Evolutionary conservation across 2,888 invertebrate species (phyloP), one percentile per base, ranked within the genome.

Genomic region (Terebella lapidaria): DNA sequence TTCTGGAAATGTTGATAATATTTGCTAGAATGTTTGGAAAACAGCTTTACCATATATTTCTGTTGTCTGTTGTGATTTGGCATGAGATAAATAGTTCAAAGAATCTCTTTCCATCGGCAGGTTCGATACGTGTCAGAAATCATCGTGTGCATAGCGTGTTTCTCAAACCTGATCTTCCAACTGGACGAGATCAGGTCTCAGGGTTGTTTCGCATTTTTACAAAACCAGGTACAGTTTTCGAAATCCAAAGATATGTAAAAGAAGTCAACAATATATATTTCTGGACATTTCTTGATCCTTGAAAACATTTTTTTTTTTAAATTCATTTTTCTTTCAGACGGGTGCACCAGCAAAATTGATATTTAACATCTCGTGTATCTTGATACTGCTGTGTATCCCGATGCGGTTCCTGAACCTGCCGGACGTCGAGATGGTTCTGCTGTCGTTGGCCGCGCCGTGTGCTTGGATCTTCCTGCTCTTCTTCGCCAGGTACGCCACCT

Each of bases 401-500:
- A 91, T 88, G 68, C 87, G 96, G 3, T 66, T 79, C 54, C 56
- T 69, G 1, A 61, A 66, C 5, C 74, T 92, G 18, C 85, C 89
- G 0, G 58, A 63, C 4, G 72, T 70, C 1, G 99, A 99, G 81
- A 97, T 96, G 79, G 90, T 92, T 0, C 87, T 97, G 55, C 83
- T 99, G 27, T 87, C 93, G 45, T 89, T 96, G 72, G 90, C 96
- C 0, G 88, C 96, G 25, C 97, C 97, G 0, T 92, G 94, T 2
- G 92, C 92, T 35, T 99, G 97, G 97, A 94, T 96, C 79, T 87
- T 95, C 49, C 86, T 97, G 25, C 94, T 99, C 89, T 99, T 99
- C 81, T 99, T 97, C 82, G 97, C 97, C 46, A 94, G 97, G 96
- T 96, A 83, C n/a, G n/a, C n/a, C n/a, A n/a, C n/a, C n/a, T n/a